Conservation (phyloP, 2,113 vertebrate species). For the Anarhynchus alexandrinus region DNA sequence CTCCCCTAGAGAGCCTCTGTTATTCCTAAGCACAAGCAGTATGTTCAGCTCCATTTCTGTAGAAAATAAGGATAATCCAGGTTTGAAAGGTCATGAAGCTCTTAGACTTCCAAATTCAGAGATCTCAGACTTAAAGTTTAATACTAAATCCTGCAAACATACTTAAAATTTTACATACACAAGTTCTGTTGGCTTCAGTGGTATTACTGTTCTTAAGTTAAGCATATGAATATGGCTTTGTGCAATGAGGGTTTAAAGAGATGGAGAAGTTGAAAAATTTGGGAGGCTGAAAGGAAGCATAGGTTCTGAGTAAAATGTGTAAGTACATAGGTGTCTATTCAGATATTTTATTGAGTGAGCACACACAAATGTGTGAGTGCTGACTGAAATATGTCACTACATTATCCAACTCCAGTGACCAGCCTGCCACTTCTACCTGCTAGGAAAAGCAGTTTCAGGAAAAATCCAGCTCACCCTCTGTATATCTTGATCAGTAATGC, state of each 20-base stretch:
- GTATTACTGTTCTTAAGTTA: neutral
- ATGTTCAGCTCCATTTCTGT: neutral
- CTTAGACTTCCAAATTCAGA: constrained; percentile 19
- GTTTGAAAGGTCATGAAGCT: constrained; percentile 8
- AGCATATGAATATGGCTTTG: neutral
- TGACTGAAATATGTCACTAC: neutral
- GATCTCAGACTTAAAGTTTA: neutral
- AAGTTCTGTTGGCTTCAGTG: neutral
- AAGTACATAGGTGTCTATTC: neutral
- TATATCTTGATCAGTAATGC: neutral
- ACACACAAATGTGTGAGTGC: neutral
- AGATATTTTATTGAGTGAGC: neutral
- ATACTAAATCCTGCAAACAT: neutral
- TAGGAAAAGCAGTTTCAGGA: neutral
- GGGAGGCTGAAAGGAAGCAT: neutral
- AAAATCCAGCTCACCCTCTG: neutral
- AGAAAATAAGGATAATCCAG: constrained; percentile 25
- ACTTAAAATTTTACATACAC: neutral
- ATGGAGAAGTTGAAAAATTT: neutral
- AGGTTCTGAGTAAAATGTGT: neutral
- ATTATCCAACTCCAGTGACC: neutral
- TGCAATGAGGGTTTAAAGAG: neutral
- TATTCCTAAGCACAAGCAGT: neutral
- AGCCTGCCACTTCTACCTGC: neutral
- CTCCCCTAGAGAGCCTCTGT: neutral